Conservation (phyloP, 1,140 invertebrate genomes). For the Triops cancriformis region DNA sequence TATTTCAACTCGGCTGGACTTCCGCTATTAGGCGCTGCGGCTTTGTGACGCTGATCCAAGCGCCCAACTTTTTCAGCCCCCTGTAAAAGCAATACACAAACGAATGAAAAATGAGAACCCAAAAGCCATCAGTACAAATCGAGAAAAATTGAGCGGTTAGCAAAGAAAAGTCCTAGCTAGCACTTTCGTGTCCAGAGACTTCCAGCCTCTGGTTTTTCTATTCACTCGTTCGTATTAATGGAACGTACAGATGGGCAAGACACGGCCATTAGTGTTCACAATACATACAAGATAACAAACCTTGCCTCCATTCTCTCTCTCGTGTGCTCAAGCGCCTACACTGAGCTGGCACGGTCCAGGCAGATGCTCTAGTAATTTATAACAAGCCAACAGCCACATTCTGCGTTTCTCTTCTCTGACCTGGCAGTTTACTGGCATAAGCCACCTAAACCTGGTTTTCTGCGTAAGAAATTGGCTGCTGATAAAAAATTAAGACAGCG, state of each 20-base stretch:
- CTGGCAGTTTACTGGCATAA: neutral
- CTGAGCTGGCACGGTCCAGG: neutral
- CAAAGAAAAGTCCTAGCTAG: neutral
- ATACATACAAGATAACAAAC: slow-evolving; percentile 7
- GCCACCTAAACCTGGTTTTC: neutral
- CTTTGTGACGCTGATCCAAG: neutral
- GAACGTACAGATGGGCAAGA: neutral
- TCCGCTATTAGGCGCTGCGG: neutral
- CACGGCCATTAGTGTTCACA: slow-evolving; percentile 1
- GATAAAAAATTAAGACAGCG: neutral
- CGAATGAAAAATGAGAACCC: neutral
- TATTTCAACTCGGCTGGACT: neutral
- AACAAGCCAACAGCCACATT: neutral
- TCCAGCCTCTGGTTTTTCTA: neutral
- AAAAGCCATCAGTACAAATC: neutral
- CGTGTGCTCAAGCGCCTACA: neutral
- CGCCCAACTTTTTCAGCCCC: neutral
- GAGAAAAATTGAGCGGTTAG: neutral
- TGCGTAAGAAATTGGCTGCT: neutral
- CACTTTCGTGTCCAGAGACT: neutral
- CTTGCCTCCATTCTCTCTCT: neutral
- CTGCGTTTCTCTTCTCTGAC: neutral
- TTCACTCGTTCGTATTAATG: neutral
- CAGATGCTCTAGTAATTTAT: slow-evolving; percentile 8
- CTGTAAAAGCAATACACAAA: neutral